Evolutionary conservation across 2,797 vertebrate genomes (phyloP).

Genomic region (Myotis pilosus): DNA sequence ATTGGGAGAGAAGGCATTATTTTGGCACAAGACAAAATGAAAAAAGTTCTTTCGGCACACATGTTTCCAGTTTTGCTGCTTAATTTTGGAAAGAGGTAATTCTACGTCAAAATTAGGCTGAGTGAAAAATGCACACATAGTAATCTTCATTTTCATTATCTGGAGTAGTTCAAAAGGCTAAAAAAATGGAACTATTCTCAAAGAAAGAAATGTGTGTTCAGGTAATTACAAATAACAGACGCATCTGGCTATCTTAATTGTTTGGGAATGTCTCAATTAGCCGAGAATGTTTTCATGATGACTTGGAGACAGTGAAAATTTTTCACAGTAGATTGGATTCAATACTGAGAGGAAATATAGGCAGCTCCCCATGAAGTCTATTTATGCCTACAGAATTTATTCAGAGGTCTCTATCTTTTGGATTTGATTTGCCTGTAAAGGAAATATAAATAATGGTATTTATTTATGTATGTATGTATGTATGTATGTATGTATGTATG

Average conservation of each 20-base stretch:
- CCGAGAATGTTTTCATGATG: constrained; percentile 84
- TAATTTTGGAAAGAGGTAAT: constrained; percentile 80
- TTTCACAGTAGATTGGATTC: constrained; percentile 84
- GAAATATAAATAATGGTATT: background rate
- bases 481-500: background rate
- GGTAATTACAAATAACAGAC: constrained; percentile 89
- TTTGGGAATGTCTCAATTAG: constrained; percentile 88
- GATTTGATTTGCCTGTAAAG: constrained; percentile 51
- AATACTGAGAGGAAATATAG: constrained; percentile 82
- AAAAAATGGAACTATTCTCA: constrained; percentile 82
- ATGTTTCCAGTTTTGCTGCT: constrained; percentile 78
- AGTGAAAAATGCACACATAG: constrained; percentile 81
- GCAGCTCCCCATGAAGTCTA: constrained; percentile 72
- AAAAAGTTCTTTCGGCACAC: constrained; percentile 61
- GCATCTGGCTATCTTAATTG: constrained; percentile 88
- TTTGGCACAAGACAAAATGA: constrained; percentile 53
- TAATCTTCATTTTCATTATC: constrained; percentile 86
- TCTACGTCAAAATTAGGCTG: constrained; percentile 80
- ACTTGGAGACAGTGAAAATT: constrained; percentile 85
- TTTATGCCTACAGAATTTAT: constrained; percentile 74
- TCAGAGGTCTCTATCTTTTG: constrained; percentile 45
- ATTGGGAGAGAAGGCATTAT: constrained; percentile 57
- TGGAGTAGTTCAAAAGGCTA: constrained; percentile 84
- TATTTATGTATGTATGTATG: background rate
- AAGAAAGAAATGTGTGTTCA: constrained; percentile 85